These are phyloP conservation scores for Drosophila punjabiensis DNA, from an alignment of 1,140 invertebrate species.

Conservation along the genomic window DNA sequence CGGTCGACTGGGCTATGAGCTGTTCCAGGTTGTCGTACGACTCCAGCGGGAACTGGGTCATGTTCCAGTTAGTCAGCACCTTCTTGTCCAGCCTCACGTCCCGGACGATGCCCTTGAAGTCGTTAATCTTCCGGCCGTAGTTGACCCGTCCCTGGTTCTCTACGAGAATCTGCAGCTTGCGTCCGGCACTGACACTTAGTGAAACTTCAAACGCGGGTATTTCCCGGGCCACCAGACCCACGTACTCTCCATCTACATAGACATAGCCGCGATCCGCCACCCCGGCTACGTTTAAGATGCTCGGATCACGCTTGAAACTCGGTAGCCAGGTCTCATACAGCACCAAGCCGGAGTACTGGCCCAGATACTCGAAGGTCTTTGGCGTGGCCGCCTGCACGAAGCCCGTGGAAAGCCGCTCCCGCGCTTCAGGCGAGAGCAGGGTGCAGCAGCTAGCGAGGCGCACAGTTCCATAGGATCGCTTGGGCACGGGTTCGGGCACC, in stretches of 20 bases:
- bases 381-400: conserved; percentile 78
- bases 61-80: conserved; percentile 69
- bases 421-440: conserved; percentile 81
- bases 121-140: conserved; percentile 88
- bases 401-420: conserved; percentile 59
- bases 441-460: conserved; percentile 85
- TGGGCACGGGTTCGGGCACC: conserved; percentile 85
- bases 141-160: conserved; percentile 94
- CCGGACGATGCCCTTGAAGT: conserved; percentile 88
- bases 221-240: conserved; percentile 88
- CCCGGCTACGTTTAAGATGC: conserved; percentile 86
- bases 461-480: conserved; percentile 87
- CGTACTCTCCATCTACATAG: conserved; percentile 88
- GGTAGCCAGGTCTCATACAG: conserved; percentile 90
- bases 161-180: conserved; percentile 89
- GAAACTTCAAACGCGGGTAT: conserved; percentile 86
- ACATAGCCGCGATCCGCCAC: conserved; percentile 91
- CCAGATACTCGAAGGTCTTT: conserved; percentile 88
- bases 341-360: conserved; percentile 88
- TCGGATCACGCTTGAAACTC: conserved; percentile 85
- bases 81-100: conserved; percentile 63
- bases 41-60: conserved; percentile 73
- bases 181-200: conserved; percentile 86
- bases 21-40: conserved; percentile 50
- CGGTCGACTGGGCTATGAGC: conserved; percentile 47